phyloP scores from a whole-genome alignment of 2,888 invertebrate genomes.

The Rhaphigaster nebulosa region DNA sequence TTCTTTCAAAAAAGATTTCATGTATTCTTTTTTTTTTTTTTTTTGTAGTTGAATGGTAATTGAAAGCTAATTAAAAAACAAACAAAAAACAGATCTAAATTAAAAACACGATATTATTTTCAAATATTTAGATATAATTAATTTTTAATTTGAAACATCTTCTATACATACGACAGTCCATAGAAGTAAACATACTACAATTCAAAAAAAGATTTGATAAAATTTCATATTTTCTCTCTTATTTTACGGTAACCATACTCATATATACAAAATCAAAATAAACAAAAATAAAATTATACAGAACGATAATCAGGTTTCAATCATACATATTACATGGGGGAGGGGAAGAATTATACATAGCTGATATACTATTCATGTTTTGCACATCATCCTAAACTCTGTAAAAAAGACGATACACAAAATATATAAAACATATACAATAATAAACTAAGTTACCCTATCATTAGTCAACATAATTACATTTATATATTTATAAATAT shows the following conservation, averaged over 20 bases:
- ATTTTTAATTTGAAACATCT: slow-evolving; percentile 9
- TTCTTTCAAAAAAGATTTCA: background rate
- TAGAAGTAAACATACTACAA: slow-evolving; percentile 40
- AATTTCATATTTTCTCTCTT: slow-evolving; percentile 52
- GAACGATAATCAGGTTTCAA: slow-evolving; percentile 45
- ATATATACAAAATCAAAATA: slow-evolving; percentile 56
- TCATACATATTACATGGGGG: slow-evolving; percentile 21
- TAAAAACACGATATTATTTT: background rate
- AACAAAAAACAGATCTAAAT: slow-evolving; percentile 34
- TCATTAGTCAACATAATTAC: slow-evolving; percentile 63
- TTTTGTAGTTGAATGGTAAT: background rate
- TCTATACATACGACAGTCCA: slow-evolving; percentile 39
- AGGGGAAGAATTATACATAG: slow-evolving; percentile 50
- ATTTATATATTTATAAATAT: slow-evolving; percentile 54
- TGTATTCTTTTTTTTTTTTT: background rate
- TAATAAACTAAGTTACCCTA: slow-evolving; percentile 60
- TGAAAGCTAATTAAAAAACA: background rate
- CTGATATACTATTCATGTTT: slow-evolving; percentile 47
- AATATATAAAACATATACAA: slow-evolving; percentile 57
- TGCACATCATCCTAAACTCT: slow-evolving; percentile 56
- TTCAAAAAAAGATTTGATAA: slow-evolving; percentile 46
- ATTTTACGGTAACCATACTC: slow-evolving; percentile 56
- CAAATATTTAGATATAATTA: slow-evolving; percentile 31
- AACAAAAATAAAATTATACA: slow-evolving; percentile 54
- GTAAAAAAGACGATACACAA: slow-evolving; percentile 58